Evolutionary conservation across 2,797 vertebrate species (phyloP).

Genomic region (Dipus sagitta): DNA sequence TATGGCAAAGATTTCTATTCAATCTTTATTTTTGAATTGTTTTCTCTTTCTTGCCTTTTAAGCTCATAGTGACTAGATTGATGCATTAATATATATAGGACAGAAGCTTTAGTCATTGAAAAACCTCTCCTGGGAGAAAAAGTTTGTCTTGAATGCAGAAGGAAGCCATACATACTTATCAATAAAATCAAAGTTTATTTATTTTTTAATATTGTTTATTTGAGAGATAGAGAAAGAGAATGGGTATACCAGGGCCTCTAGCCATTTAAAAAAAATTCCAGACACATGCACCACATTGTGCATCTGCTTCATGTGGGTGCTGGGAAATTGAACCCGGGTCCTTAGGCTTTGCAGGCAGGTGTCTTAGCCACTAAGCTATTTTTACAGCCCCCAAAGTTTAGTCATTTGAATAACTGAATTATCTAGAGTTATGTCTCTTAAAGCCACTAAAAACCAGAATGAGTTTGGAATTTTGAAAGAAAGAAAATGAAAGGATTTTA

Average conservation of each 20-base stretch:
- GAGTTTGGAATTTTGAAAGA: background rate
- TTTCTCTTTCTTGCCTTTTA: slow-evolving; percentile 26
- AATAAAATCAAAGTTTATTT: slow-evolving; percentile 34
- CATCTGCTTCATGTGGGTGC: no score
- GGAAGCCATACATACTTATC: background rate
- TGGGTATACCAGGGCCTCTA: no score
- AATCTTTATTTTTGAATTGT: background rate
- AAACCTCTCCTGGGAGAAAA: background rate
- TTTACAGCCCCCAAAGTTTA: background rate
- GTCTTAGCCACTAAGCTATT: no score
- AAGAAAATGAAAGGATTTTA: background rate
- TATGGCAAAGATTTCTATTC: background rate
- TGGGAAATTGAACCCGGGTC: no score
- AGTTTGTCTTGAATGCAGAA: background rate
- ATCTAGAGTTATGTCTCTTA: background rate
- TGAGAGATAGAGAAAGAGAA: no score
- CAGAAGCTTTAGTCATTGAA: background rate
- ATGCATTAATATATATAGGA: background rate
- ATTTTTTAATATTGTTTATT: no score
- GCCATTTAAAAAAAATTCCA: no score
- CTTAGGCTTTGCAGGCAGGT: no score
- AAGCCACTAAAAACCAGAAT: background rate
- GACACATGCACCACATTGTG: no score
- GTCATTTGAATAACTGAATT: slow-evolving; percentile 38
- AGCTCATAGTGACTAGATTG: background rate